Evolutionary conservation across 2,888 invertebrate genomes (phyloP).

Genomic region (Macrostomum cliftonense): DNA sequence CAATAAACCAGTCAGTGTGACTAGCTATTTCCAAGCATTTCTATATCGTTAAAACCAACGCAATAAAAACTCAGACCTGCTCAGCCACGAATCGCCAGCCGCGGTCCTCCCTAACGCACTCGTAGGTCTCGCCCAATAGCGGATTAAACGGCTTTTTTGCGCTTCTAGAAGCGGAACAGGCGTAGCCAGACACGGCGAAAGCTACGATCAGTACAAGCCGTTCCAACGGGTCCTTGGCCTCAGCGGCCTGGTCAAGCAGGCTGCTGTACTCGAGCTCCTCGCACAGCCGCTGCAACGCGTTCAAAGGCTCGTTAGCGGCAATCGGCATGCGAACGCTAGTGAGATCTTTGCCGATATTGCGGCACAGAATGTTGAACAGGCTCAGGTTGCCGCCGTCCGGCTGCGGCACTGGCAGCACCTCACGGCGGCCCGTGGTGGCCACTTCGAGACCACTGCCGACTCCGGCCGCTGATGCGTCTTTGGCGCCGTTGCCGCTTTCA

Average conservation of each 20-base stretch:
- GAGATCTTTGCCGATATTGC: slow-evolving; percentile 67
- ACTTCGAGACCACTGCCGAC: neutral
- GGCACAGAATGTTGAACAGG: slow-evolving; percentile 45
- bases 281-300: slow-evolving; percentile 59
- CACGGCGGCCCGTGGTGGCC: slow-evolving; percentile 44
- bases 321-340: slow-evolving; percentile 70
- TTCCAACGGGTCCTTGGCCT: slow-evolving; percentile 48
- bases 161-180: slow-evolving; percentile 52
- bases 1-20: too few relatives aligned
- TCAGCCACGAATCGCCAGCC: slow-evolving; percentile 60
- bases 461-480: too few relatives aligned
- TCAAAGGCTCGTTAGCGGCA: slow-evolving; percentile 62
- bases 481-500: too few relatives aligned
- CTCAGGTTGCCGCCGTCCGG: slow-evolving; percentile 53
- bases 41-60: too few relatives aligned
- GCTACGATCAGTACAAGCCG: slow-evolving; percentile 55
- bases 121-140: slow-evolving; percentile 60
- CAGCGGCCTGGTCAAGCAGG: slow-evolving; percentile 55
- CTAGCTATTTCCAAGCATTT: too few relatives aligned
- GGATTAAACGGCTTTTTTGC: slow-evolving; percentile 71
- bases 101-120: slow-evolving; percentile 56
- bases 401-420: slow-evolving; percentile 51
- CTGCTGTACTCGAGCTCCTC: slow-evolving; percentile 67
- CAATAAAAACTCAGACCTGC: slow-evolving; percentile 43
- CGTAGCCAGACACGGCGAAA: slow-evolving; percentile 62